Percentiles rank a stretch among this genome's conserved stretches.
Evolutionary conservation across 2,113 vertebrate species (phyloP).

Genomic region (Corythornis vintsioides): DNA sequence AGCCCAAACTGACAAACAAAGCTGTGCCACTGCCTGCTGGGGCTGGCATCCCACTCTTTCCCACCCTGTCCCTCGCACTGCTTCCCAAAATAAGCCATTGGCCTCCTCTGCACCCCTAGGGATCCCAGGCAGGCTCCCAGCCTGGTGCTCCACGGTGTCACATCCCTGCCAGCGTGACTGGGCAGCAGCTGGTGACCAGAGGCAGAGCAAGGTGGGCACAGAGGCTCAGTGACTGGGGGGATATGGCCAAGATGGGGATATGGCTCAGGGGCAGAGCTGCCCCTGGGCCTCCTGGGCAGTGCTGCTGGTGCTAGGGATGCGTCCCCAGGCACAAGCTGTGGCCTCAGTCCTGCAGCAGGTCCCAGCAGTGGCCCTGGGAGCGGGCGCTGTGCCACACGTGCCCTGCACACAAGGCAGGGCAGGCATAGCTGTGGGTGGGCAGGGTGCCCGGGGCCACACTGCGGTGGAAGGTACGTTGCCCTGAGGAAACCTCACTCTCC

Average conservation of each 20-base stretch:
- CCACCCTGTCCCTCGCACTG: fast-evolving
- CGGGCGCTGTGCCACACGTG: neutral
- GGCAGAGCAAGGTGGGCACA: neutral
- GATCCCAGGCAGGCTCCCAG: neutral
- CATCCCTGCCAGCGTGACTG: neutral
- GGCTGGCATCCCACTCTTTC: neutral
- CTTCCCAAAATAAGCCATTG: fast-evolving
- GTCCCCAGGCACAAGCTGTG: neutral
- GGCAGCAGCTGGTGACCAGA: neutral
- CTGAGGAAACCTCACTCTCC: neutral
- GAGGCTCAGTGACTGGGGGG: neutral
- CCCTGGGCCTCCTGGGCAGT: neutral
- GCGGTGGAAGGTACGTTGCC: neutral
- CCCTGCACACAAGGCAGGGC: neutral
- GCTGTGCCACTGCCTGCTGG: neutral
- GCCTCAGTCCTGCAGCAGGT: neutral
- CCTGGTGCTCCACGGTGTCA: fast-evolving
- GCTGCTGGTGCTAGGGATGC: neutral
- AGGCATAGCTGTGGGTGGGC: neutral
- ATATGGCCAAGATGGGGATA: neutral
- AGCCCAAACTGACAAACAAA: fast-evolving
- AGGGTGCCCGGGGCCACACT: neutral
- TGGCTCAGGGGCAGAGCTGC: neutral
- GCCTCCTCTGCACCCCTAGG: neutral
- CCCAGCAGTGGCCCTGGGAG: neutral